These are phyloP conservation scores for Sternarchorhynchus goeldii DNA, from an alignment of 2,797 vertebrate species.

Conservation along the genomic window DNA sequence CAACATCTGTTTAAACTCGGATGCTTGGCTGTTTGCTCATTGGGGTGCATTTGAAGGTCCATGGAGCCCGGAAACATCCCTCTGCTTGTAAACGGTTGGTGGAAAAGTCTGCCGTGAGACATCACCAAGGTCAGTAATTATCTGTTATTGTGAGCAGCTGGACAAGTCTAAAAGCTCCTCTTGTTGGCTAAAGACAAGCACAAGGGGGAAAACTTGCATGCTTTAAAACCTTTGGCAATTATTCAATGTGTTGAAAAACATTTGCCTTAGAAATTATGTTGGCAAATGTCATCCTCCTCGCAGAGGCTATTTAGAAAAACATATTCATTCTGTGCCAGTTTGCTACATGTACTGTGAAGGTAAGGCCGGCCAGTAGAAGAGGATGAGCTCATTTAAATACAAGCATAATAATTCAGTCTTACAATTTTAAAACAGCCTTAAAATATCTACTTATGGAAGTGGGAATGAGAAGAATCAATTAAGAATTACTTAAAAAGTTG, in stretches of 20 bases:
- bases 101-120: slow-evolving; percentile 57
- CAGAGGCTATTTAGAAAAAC: slow-evolving; percentile 4
- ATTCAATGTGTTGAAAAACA: slow-evolving; percentile 27
- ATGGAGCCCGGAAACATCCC: slow-evolving; percentile 48
- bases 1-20: slow-evolving; percentile 51
- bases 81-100: slow-evolving; percentile 51
- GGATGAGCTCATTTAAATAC: slow-evolving; percentile 10
- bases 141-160: slow-evolving; percentile 59
- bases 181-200: slow-evolving; percentile 19
- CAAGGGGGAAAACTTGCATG: slow-evolving; percentile 17
- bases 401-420: not conserved
- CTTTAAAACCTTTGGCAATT: slow-evolving; percentile 46
- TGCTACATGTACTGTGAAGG: not conserved
- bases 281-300: slow-evolving; percentile 3
- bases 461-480: too few relatives aligned
- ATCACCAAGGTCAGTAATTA: slow-evolving; percentile 58
- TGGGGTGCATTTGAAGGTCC: slow-evolving; percentile 47
- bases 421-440: too few relatives aligned
- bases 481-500: not conserved
- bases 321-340: not conserved
- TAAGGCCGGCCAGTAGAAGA: not conserved
- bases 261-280: slow-evolving; percentile 21
- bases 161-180: slow-evolving; percentile 36
- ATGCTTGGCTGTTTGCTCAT: slow-evolving; percentile 43
- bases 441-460: too few relatives aligned